Percentiles rank a stretch among this genome's conserved stretches.
These are phyloP conservation scores for Ciconia nigra DNA, from an alignment of 2,797 vertebrate species.

Conservation along the genomic window DNA sequence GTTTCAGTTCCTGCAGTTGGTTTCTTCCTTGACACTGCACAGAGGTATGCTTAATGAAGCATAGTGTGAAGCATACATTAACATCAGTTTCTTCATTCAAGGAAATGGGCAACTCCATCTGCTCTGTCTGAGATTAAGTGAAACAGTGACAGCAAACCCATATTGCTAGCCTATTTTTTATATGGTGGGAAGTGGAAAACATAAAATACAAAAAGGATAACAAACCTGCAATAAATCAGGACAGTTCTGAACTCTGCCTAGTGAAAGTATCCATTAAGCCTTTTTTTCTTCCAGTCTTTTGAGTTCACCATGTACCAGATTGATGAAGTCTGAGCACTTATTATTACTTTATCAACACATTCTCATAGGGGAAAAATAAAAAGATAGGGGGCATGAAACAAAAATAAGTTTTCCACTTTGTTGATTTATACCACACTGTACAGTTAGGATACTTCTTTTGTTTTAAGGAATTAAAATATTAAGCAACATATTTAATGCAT, in stretches of 20 bases:
- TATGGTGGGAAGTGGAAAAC: not conserved
- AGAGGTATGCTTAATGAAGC: not conserved
- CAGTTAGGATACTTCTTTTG: not conserved
- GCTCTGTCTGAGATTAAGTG: not conserved
- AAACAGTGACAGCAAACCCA: not conserved
- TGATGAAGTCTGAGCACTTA: not conserved
- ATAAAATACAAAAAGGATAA: not conserved
- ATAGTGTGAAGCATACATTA: not conserved
- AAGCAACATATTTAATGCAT: conserved; percentile 39
- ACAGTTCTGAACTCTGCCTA: not conserved
- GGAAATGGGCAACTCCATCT: not conserved
- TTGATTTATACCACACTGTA: not conserved
- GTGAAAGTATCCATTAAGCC: not conserved
- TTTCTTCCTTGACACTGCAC: not conserved
- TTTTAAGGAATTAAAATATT: conserved; percentile 58
- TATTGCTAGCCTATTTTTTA: not conserved
- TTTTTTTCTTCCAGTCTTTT: not conserved
- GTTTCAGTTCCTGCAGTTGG: not conserved
- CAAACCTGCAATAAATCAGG: not conserved
- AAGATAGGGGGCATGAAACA: not conserved
- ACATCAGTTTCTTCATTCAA: not conserved
- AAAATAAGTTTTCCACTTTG: conserved; percentile 7
- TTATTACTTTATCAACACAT: not conserved
- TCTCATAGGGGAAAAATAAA: not conserved
- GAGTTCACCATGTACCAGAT: not conserved